phyloP scores from a whole-genome alignment of 2,888 invertebrate genomes.

The Physocephala rufipes region DNA sequence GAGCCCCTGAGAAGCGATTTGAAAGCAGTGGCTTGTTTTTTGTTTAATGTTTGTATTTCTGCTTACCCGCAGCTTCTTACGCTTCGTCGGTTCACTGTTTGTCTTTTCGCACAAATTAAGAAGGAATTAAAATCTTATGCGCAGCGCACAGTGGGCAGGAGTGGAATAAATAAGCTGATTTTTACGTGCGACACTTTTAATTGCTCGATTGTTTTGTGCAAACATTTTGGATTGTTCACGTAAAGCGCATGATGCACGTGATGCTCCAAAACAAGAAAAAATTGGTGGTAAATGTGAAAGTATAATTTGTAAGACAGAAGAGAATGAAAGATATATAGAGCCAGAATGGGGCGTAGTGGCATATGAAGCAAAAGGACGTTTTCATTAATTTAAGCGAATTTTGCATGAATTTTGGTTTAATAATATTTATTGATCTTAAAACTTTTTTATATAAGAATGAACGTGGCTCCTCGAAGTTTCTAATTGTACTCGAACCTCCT shows the following conservation, averaged over 20 bases:
- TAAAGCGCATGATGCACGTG: conserved; percentile 24
- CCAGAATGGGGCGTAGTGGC: not conserved
- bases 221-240: conserved; percentile 21
- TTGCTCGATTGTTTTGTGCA: conserved; percentile 33
- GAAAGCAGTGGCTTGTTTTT: not conserved
- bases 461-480: not conserved
- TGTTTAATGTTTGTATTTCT: not conserved
- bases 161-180: conserved; percentile 5
- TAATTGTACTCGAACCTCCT: no score
- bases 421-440: no score
- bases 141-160: not conserved
- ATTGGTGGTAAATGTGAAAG: not conserved
- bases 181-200: conserved; percentile 32
- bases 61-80: not conserved
- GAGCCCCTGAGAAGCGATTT: not conserved
- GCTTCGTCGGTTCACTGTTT: no score
- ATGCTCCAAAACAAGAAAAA: not conserved
- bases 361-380: not conserved
- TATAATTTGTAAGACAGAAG: not conserved
- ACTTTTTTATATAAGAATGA: not conserved
- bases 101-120: conserved; percentile 16
- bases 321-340: not conserved
- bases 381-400: not conserved
- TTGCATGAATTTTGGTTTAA: no score
- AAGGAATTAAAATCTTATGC: conserved; percentile 22